phyloP scores from a whole-genome alignment of 2,888 invertebrate genomes.

The Hyposoter didymator region DNA sequence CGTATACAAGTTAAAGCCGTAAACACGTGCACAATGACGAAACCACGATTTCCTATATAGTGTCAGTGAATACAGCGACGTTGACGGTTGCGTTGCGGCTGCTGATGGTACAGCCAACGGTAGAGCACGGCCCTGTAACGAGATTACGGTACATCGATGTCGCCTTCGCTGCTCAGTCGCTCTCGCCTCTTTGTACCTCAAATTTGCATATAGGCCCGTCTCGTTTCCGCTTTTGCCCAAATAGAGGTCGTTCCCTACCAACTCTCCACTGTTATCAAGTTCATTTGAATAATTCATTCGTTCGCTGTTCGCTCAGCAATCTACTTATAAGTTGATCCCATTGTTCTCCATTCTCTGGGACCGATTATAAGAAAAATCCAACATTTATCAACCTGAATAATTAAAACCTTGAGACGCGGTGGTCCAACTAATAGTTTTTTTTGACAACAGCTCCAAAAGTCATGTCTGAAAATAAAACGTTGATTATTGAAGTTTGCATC shows the following conservation, averaged over 20 bases:
- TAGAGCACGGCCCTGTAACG: slow-evolving; percentile 71
- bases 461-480: background rate
- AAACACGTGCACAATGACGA: slow-evolving; percentile 14
- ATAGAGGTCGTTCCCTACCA: slow-evolving; percentile 78
- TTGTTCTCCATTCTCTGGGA: background rate
- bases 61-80: slow-evolving; percentile 18
- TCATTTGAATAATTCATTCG: background rate
- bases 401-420: background rate
- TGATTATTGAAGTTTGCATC: too few relatives aligned
- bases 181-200: slow-evolving; percentile 58
- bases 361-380: background rate
- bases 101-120: slow-evolving; percentile 41
- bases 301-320: background rate
- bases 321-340: background rate
- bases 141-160: slow-evolving; percentile 73
- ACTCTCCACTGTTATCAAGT: slow-evolving; percentile 72
- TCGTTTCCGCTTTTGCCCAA: slow-evolving; percentile 80
- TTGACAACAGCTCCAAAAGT: background rate
- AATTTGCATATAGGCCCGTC: slow-evolving; percentile 76
- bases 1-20: background rate
- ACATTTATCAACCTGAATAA: background rate
- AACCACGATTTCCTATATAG: slow-evolving; percentile 29
- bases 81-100: slow-evolving; percentile 25
- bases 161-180: slow-evolving; percentile 44
- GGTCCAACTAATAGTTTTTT: background rate